Base-by-base conservation (phyloP, 2,113 vertebrate species). In the Melanerpes aurifrons region DNA sequence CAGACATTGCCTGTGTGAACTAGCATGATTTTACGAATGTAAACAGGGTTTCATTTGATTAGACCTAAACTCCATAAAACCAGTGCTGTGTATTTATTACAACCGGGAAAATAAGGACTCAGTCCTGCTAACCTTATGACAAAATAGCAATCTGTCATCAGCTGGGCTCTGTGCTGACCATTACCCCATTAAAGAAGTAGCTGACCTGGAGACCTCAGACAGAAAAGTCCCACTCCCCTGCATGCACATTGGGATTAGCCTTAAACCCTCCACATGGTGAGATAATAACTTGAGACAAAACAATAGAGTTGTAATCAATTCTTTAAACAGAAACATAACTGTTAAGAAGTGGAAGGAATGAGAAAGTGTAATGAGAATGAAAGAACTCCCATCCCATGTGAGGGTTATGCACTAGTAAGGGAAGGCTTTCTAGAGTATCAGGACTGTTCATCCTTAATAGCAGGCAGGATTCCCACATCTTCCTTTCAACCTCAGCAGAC, bases 251-350 rank as follows among this genome's bases (percentile, higher is more conserved):
- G 15, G n/a, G 53, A 29, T 2, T 35, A 50, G n/a, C 70, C 50
- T 84, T 56, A 57, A 79, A 66, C n/a, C 21, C 54, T 20, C 6
- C 2, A 2, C 45, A 32, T 37, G 62, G 48, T 9, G 32, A 83
- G 61, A 37, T 1, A 63, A 59, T 1, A 5, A 10, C 66, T 57
- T 0, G 0, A 82, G 32, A 56, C 53, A 59, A 16, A 63, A 20
- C 26, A 28, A 50, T 3, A 6, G 1, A 64, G 31, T 5, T 1
- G 1, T 9, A 37, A 71, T 59, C 50, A 50, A 68, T n/a, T 12
- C 67, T 76, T 86, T 45, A 80, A 76, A 66, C 45, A 62, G 61
- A 80, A 80, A 45, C 4, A 13, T 10, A 26, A 37, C n/a, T 28
- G 28, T 53, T 28, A 45, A 78, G 71, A 17, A 63, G 69, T 2